These are phyloP conservation scores for Didymodactylos carnosus DNA, from an alignment of 2,888 invertebrate species.

Conservation along the genomic window DNA sequence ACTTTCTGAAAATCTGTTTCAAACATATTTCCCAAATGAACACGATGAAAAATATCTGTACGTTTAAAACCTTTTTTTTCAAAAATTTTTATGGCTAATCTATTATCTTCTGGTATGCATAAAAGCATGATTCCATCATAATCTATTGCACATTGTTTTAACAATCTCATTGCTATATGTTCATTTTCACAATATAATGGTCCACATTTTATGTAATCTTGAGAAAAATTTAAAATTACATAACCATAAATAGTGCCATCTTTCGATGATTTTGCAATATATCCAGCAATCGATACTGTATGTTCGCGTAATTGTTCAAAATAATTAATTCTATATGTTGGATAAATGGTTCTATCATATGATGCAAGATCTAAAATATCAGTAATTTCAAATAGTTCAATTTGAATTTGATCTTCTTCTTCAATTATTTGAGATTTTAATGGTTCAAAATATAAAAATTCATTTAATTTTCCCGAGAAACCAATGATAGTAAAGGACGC, in stretches of 20 bases:
- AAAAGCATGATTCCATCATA: background rate
- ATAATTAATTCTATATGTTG: background rate
- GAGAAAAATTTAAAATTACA: background rate
- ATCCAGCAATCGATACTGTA: background rate
- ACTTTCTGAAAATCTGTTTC: background rate
- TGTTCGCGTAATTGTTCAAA: background rate
- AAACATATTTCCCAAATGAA: background rate
- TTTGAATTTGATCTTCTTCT: background rate
- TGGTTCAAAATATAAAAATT: background rate
- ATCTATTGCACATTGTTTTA: background rate
- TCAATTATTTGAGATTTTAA: background rate
- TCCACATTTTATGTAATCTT: background rate
- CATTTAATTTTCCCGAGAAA: background rate
- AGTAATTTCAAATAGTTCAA: background rate
- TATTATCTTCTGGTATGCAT: background rate
- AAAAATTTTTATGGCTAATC: background rate
- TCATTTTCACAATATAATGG: background rate
- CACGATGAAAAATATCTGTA: background rate
- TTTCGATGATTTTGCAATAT: background rate
- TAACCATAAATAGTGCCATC: background rate
- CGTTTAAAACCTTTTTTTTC: background rate
- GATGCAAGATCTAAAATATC: background rate
- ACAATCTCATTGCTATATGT: background rate
- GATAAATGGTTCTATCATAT: background rate
- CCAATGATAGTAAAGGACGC: background rate